Evolutionary conservation across 1,140 invertebrate species (phyloP), one percentile per base, ranked within the genome.

Genomic region (Drosophila bifasciata): DNA sequence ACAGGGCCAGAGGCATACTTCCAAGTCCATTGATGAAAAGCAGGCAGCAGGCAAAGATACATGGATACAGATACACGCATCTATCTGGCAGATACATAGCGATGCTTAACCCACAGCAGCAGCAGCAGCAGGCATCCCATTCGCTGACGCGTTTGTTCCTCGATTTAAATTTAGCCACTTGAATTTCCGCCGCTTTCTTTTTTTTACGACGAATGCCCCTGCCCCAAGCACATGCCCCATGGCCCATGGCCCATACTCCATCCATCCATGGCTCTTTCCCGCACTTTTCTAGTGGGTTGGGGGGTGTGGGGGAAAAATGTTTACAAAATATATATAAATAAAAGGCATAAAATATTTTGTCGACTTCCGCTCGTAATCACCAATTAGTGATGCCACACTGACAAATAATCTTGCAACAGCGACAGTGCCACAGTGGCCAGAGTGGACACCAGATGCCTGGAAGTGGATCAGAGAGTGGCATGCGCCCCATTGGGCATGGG

Each of bases 321-420:
- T 81, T 81, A 72, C 76, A 85, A 79, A 81, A 81, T 83, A 79
- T 73, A 88, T 88, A 88, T 88, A 88, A 73, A n/a, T n/a, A n/a
- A n/a, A n/a, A 86, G 76, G 79, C 75, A 88, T 83, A 68, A 88
- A 79, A 88, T 88, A 88, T 88, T 88, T 88, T 83, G 83, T 88
- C 83, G 83, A 88, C 88, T 90, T 90, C 88, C 81, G 79, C 79
- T 90, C 88, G 88, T 90, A 90, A 90, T 90, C 86, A 90, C 81
- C 88, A 90, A 90, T 90, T 90, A 90, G 88, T 90, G 84, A 85
- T 89, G 84, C 84, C 84, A 89, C 76, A 89, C 78, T 86, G 86
- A 90, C 86, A 90, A 90, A 89, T 85, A 81, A 76, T 76, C 85
- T 75, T 77, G 80, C 67, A 59, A 60, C 49, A 53, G 64, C 48